Evolutionary conservation across 2,888 invertebrate genomes (phyloP).

Genomic region (Noctua janthe): DNA sequence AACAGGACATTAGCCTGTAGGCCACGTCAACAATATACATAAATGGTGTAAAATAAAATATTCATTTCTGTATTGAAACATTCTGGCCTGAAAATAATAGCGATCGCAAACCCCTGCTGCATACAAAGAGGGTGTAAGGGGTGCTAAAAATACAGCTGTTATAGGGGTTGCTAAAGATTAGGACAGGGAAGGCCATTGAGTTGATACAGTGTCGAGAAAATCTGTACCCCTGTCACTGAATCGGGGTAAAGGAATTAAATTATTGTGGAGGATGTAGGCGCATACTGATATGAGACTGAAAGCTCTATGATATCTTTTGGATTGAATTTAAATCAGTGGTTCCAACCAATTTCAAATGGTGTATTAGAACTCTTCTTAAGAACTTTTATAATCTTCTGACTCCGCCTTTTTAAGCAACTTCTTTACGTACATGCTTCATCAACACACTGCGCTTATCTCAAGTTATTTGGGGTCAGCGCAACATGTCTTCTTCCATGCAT

Average conservation of each 20-base stretch:
- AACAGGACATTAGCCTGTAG: conserved; percentile 9
- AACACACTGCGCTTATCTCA: background rate
- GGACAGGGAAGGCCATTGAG: conserved; percentile 12
- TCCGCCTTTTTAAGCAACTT: background rate
- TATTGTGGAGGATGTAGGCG: background rate
- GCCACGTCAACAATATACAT: conserved; percentile 4
- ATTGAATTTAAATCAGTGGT: background rate
- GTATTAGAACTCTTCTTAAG: background rate
- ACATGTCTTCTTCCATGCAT: background rate
- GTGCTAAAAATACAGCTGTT: conserved; percentile 42
- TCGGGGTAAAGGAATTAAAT: conserved; percentile 17
- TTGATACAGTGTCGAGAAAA: conserved; percentile 28
- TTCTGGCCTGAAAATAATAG: conserved; percentile 32
- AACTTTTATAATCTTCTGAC: background rate
- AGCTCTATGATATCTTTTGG: background rate
- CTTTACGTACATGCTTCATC: background rate
- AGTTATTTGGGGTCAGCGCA: background rate
- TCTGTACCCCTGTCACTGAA: conserved; percentile 3
- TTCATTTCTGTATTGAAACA: conserved; percentile 30
- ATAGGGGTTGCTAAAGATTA: conserved; percentile 29
- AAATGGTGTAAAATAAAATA: conserved; percentile 30
- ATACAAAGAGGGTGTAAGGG: conserved; percentile 29
- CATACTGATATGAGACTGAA: background rate
- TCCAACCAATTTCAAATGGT: background rate
- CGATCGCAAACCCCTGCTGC: background rate